A percentile compares a stretch with the other conserved stretches of the same genome.
Conservation (phyloP, 2,797 vertebrate genomes). For the Megaceryle alcyon region DNA sequence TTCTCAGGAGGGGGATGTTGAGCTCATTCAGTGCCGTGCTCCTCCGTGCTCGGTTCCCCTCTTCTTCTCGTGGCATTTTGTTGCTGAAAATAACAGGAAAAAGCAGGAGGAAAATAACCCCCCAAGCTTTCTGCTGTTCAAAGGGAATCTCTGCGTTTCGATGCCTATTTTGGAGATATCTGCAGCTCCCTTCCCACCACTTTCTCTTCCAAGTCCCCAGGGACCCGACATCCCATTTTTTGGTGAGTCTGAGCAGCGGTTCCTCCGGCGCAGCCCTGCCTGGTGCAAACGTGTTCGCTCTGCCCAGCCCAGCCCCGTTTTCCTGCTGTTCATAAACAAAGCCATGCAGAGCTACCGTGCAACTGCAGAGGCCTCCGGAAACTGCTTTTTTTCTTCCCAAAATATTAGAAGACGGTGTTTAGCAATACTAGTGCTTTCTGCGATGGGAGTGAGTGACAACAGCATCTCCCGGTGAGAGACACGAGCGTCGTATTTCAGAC, state of each 20-base stretch:
- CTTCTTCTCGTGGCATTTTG: background rate
- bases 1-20: background rate
- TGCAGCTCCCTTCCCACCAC: background rate
- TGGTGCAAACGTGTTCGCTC: accelerated
- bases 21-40: accelerated
- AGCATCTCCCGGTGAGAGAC: background rate
- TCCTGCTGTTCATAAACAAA: background rate
- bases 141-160: background rate
- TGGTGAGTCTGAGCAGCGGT: background rate
- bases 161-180: accelerated
- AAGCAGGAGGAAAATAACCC: background rate
- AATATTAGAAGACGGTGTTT: background rate
- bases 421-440: background rate
- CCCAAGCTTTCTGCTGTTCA: background rate
- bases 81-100: background rate
- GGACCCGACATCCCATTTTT: accelerated
- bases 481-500: background rate
- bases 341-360: background rate
- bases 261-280: background rate
- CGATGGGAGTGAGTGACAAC: background rate
- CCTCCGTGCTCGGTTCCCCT: accelerated
- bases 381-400: background rate
- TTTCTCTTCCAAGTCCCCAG: background rate
- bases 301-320: accelerated
- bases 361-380: background rate